A percentile compares a stretch with the other conserved stretches of the same genome.
phyloP scores from a whole-genome alignment of 30 jellyfish, hydroid and myxozoan genomes.

The Clytia hemisphaerica region DNA sequence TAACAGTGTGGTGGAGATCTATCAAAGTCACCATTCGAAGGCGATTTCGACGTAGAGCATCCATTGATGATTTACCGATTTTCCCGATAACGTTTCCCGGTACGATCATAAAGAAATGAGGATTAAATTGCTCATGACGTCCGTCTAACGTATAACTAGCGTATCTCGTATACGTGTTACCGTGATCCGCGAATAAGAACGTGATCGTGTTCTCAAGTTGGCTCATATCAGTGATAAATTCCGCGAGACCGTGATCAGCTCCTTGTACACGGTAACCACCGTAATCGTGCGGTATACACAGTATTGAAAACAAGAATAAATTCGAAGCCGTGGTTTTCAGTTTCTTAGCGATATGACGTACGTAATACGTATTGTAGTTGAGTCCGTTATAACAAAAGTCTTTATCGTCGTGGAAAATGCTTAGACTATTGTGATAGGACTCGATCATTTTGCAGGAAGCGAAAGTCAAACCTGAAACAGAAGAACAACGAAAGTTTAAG shows the following conservation, averaged over 20 bases:
- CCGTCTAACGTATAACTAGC: conserved; percentile 64
- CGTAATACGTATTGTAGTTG: too few relatives aligned
- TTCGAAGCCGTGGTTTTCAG: too few relatives aligned
- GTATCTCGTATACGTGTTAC: conserved; percentile 71
- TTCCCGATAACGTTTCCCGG: conserved; percentile 51
- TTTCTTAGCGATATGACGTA: too few relatives aligned
- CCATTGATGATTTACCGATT: conserved; percentile 57
- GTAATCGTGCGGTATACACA: conserved; percentile 78
- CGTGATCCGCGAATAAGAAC: conserved; percentile 81
- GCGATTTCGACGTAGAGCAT: conserved; percentile 47
- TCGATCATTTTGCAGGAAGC: too few relatives aligned
- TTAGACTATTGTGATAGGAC: too few relatives aligned
- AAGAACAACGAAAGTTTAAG: too few relatives aligned
- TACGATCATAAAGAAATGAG: conserved; percentile 66
- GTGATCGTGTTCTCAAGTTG: conserved; percentile 55
- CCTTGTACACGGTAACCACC: conserved; percentile 79
- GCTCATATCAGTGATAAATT: conserved; percentile 34
- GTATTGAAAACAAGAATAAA: conserved; percentile 45
- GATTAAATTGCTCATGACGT: conserved; percentile 82
- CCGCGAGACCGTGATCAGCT: conserved; percentile 50
- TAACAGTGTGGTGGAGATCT: conserved; percentile 54
- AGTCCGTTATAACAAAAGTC: too few relatives aligned
- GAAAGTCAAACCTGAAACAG: too few relatives aligned
- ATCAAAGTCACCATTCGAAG: conserved; percentile 61
- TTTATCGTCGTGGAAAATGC: too few relatives aligned